Conservation (phyloP, 2,888 invertebrate genomes). For the Cerastis leucographa region DNA sequence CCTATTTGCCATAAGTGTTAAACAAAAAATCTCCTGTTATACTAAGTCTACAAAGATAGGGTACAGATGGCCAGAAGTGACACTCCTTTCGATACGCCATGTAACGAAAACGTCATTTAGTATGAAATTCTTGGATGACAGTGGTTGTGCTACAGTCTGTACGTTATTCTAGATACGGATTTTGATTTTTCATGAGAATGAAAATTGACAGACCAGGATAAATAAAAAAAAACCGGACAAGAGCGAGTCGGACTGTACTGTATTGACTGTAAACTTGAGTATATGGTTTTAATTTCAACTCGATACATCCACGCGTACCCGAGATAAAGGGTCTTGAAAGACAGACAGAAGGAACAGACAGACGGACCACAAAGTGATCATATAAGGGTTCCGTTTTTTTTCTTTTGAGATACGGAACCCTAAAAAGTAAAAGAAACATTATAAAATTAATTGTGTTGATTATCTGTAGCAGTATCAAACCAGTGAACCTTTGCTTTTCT, state of each 20-base stretch:
- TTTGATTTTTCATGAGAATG: background rate
- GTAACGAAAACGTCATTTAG: background rate
- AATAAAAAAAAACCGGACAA: background rate
- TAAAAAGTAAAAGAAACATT: background rate
- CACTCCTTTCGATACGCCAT: background rate
- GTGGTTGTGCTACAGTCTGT: background rate
- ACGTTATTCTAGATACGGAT: background rate
- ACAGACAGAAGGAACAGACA: no score
- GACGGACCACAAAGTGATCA: no score
- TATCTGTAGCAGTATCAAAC: background rate
- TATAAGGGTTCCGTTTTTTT: no score
- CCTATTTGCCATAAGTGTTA: constrained; percentile 65
- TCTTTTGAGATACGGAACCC: no score
- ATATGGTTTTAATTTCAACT: no score
- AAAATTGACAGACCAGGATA: background rate
- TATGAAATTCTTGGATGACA: background rate
- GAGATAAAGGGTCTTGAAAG: no score
- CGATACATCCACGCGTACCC: no score
- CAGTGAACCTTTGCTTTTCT: background rate
- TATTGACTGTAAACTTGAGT: no score
- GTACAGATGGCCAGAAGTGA: constrained; percentile 17
- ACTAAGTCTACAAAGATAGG: constrained; percentile 43
- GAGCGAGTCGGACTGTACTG: no score
- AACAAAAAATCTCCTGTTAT: constrained; percentile 62
- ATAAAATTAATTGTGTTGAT: background rate